phyloP scores from a whole-genome alignment of 2,113 vertebrate species.

The Morone chrysops region DNA sequence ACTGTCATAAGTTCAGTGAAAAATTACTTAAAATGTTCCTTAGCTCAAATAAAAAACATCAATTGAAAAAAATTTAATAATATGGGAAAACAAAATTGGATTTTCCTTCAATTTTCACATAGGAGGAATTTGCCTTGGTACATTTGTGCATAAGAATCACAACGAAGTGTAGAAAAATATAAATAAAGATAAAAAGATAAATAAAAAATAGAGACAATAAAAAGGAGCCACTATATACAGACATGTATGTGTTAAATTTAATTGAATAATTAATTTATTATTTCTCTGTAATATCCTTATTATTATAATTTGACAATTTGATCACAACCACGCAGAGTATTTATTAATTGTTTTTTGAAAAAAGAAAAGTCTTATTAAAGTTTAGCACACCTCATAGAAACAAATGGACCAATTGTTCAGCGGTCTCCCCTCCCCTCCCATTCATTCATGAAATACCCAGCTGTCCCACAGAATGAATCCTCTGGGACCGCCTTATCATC shows the following conservation, averaged over 20 bases:
- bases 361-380: background rate
- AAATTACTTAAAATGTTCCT: background rate
- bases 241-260: background rate
- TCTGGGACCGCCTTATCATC: background rate
- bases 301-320: background rate
- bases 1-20: background rate
- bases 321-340: background rate
- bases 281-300: background rate
- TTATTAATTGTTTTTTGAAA: background rate
- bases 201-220: too few relatives aligned
- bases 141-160: too few relatives aligned
- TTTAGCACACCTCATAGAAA: background rate
- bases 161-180: too few relatives aligned
- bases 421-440: too few relatives aligned
- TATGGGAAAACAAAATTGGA: too few relatives aligned
- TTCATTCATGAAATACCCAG: conserved; percentile 22
- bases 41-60: background rate
- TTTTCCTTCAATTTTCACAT: too few relatives aligned
- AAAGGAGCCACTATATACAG: too few relatives aligned
- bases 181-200: too few relatives aligned
- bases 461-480: background rate
- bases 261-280: background rate
- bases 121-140: too few relatives aligned
- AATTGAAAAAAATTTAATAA: background rate
- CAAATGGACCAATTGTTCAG: background rate